Conservation (phyloP, 2,797 vertebrate species). For the Diceros bicornis region DNA sequence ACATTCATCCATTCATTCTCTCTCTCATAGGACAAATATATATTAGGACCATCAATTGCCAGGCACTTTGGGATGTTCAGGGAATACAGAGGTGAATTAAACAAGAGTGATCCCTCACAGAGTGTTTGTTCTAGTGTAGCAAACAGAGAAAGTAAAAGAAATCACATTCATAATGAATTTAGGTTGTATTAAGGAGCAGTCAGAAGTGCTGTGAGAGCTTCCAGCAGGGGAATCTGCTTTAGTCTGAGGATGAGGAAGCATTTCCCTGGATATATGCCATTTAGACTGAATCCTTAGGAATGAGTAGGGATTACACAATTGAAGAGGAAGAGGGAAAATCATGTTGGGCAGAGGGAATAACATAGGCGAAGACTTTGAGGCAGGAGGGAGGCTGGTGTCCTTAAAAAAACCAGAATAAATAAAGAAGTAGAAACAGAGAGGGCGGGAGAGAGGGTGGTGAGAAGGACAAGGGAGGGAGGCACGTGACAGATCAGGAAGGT, state of each 20-base stretch:
- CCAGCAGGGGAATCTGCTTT: background rate
- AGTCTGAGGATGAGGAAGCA: background rate
- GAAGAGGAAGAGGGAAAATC: background rate
- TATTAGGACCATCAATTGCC: background rate
- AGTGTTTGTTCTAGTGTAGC: background rate
- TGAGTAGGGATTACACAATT: too few species aligned
- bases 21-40: background rate
- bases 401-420: too few species aligned
- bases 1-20: background rate
- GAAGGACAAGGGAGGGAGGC: background rate
- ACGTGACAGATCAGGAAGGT: too few species aligned
- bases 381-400: background rate
- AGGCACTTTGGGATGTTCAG: background rate
- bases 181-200: background rate
- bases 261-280: background rate
- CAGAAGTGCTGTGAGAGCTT: background rate
- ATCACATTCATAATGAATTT: background rate
- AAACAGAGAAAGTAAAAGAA: background rate
- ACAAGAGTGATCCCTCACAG: background rate
- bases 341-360: accelerated
- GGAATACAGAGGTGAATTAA: background rate
- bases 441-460: too few species aligned
- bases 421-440: accelerated
- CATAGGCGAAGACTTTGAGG: background rate
- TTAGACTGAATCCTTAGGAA: background rate